Base-by-base conservation (phyloP, 2,888 invertebrate species). In the Anarsia innoxiella region DNA sequence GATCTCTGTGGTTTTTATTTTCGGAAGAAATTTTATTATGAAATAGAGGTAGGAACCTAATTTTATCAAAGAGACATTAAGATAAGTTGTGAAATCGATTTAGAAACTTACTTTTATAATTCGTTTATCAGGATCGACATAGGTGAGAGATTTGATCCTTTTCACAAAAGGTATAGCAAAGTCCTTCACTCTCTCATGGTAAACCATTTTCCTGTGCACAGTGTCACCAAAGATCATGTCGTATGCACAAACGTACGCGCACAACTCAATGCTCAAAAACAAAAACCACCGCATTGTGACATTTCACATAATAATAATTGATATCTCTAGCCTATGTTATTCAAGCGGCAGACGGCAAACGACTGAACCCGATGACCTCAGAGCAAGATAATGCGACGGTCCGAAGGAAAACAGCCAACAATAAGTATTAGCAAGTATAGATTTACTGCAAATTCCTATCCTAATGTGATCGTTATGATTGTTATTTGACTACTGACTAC, bases 141-240 rank as follows among this genome's bases (percentile, higher is more conserved):
- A 84, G 3, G 73, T 62, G 33, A 83, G 57, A 23, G 55, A 62
- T 49, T 77, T 73, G 4, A 84, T 72, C 41, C 80, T 66, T 51
- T 84, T 84, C 60, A 73, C 80, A 47, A 84, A 84, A 1, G 83
- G 83, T 62, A 84, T 77, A 12, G 83, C 83, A 19, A 80, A 78
- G 36, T 82, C 79, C 51, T 84, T 84, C 14, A 83, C 64, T 48
- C 84, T 72, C 45, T 83, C 75, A 41, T 84, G 83, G 50, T 79
- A 83, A 39, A 84, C 76, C 83, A 84, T 80, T 59, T 84, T 84
- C 44, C 75, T 67, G 45, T 80, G 83, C 45, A 84, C 79, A 1
- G 73, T 80, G 45, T 84, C 83, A 30, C 83, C 83, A 12, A 74
- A 53, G 40, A 83, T 76, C 84, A 84, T 84, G 46, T 84, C 83